Evolutionary conservation across 2,888 invertebrate species (phyloP), one percentile per base, ranked within the genome.

Genomic region (Zygogramma bicolorata): DNA sequence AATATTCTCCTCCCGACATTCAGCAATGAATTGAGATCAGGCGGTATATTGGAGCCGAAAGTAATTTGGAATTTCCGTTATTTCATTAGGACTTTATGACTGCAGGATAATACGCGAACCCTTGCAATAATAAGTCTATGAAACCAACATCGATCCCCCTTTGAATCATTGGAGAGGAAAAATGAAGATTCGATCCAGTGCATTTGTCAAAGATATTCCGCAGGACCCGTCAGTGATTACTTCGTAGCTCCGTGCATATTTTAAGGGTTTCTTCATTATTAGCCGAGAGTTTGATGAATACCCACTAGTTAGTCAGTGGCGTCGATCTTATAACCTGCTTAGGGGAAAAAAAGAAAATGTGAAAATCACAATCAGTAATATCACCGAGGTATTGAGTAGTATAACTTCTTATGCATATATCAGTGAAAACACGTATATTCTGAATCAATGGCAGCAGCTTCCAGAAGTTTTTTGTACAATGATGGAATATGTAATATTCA

Each of bases 31-130:
- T 72, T 68, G 53, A 60, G 60, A 68, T 66, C 72, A 65, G 68
- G 27, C 68, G 68, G 72, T 72, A 72, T 68, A 72, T 68, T 65
- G 63, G 68, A 65, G 63, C 72, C 34, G 65, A 60, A 65, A 72
- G 68, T 72, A 72, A 68, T 72, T 68, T 65, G 76, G 73, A 72
- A 74, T 76, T 74, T 76, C 76, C 76, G 69, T 76, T 74, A 76
- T 76, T 76, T 76, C 76, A 76, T 76, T 76, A 76, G 69, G 74
- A 69, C 74, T 74, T 73, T 70, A 76, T 76, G 74, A 66, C 76
- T 74, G 72, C 38, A 66, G 73, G 72, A 65, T 66, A 68, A 66
- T 73, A 73, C 31, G 62, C 65, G 69, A 72, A 68, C 68, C 46
- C 59, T 15, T n/a, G 18, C 42, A 46, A 68, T 69, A 74, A 74